Conservation (phyloP, 2,888 invertebrate species). For the Limnephilus marmoratus region DNA sequence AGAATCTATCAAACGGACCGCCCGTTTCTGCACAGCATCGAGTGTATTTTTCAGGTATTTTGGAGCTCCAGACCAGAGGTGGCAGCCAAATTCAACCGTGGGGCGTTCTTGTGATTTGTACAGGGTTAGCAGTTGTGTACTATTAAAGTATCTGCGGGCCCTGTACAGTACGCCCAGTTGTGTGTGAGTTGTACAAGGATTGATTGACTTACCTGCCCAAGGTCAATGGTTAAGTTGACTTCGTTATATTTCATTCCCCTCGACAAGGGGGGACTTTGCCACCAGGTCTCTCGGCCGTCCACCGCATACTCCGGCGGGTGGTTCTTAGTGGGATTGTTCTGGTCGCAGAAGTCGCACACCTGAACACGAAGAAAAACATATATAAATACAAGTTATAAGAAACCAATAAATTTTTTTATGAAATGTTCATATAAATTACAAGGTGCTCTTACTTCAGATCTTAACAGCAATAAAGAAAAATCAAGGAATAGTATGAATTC, state of each 20-base stretch:
- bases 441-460: too few species aligned
- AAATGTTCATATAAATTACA: neutral
- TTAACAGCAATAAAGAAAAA: too few species aligned
- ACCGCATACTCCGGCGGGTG: slow-evolving; percentile 96
- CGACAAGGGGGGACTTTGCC: slow-evolving; percentile 99
- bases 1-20: too few species aligned
- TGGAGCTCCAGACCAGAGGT: too few species aligned
- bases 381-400: neutral
- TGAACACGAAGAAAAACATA: slow-evolving; percentile 71
- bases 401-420: neutral
- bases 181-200: neutral
- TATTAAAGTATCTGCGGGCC: too few species aligned
- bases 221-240: slow-evolving; percentile 97
- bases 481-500: too few species aligned
- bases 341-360: slow-evolving; percentile 96
- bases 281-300: slow-evolving; percentile 97
- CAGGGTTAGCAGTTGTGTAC: too few species aligned
- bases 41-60: too few species aligned
- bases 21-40: too few species aligned
- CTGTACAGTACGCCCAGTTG: too few species aligned
- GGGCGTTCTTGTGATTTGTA: too few species aligned
- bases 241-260: slow-evolving; percentile 97
- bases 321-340: slow-evolving; percentile 82
- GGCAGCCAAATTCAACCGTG: too few species aligned
- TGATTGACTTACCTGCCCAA: slow-evolving; percentile 90